phyloP scores from a whole-genome alignment of 2,888 invertebrate genomes.

The Diadegma fenestrale region DNA sequence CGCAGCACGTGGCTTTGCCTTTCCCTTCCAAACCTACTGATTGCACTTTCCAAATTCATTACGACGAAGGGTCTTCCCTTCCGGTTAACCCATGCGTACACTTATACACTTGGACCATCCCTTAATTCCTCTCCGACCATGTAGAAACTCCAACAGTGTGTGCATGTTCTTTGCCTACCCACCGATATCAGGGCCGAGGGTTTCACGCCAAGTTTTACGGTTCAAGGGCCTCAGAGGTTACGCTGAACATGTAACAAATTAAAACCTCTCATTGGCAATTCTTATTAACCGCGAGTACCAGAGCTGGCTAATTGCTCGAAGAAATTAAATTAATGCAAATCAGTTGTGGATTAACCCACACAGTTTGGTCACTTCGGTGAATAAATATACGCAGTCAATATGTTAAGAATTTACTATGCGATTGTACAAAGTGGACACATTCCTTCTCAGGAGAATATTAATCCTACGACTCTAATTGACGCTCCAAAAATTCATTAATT shows the following conservation, averaged over 20 bases:
- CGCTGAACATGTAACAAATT: constrained; percentile 27
- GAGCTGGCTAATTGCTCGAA: neutral
- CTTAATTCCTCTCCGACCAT: neutral
- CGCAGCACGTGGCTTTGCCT: constrained; percentile 51
- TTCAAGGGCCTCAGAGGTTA: constrained; percentile 28
- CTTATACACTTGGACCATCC: constrained; percentile 15
- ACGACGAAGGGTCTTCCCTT: constrained; percentile 68
- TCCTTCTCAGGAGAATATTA: neutral
- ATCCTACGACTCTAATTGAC: neutral
- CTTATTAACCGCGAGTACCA: neutral
- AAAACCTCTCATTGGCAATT: constrained; percentile 5
- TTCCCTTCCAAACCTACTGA: constrained; percentile 78
- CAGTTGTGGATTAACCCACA: neutral
- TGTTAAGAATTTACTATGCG: neutral
- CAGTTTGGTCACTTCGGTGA: neutral
- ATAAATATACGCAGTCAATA: neutral
- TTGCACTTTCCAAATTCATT: constrained; percentile 84
- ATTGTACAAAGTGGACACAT: neutral
- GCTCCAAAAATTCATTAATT: neutral
- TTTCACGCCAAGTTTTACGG: constrained; percentile 13
- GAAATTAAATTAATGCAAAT: constrained; percentile 7
- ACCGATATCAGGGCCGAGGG: constrained; percentile 42
- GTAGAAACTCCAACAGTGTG: neutral
- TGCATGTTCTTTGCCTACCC: neutral
- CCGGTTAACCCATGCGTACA: constrained; percentile 26